A percentile compares a stretch with the other conserved stretches of the same genome.
Conservation (phyloP, 2,797 vertebrate species). For the Gallirallus australis region DNA sequence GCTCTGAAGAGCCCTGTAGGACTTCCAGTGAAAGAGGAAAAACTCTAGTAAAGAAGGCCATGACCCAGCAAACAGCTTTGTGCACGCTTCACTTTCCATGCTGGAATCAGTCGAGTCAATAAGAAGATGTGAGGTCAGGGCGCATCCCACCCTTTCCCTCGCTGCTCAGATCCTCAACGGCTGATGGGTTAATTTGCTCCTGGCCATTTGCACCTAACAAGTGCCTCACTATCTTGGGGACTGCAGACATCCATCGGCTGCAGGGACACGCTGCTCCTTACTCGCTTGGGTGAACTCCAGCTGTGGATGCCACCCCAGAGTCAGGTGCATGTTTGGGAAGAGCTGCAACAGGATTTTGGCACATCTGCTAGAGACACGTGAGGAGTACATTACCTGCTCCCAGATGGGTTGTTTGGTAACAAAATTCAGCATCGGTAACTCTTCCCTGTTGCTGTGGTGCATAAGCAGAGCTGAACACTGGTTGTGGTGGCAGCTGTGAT, state of each 20-base stretch:
- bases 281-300: not conserved
- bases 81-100: not conserved
- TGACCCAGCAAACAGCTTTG: not conserved
- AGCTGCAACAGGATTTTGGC: not conserved
- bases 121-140: not conserved
- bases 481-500: not conserved
- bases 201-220: not conserved
- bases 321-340: not conserved
- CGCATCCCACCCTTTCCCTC: not conserved
- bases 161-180: not conserved
- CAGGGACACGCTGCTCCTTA: not conserved
- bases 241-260: not conserved
- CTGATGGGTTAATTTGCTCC: not conserved
- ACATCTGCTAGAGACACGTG: not conserved
- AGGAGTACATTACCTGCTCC: not conserved
- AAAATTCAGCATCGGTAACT: rapidly evolving
- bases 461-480: not conserved
- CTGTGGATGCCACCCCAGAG: not conserved
- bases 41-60: not conserved
- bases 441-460: not conserved
- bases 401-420: not conserved
- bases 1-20: not conserved
- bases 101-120: not conserved
- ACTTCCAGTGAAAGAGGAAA: not conserved
- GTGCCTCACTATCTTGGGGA: rapidly evolving